Percentiles rank a stretch among this genome's conserved stretches.
Evolutionary conservation across 64 coral and sea anemone species (phyloP).

Genomic region (Montipora sp.): DNA sequence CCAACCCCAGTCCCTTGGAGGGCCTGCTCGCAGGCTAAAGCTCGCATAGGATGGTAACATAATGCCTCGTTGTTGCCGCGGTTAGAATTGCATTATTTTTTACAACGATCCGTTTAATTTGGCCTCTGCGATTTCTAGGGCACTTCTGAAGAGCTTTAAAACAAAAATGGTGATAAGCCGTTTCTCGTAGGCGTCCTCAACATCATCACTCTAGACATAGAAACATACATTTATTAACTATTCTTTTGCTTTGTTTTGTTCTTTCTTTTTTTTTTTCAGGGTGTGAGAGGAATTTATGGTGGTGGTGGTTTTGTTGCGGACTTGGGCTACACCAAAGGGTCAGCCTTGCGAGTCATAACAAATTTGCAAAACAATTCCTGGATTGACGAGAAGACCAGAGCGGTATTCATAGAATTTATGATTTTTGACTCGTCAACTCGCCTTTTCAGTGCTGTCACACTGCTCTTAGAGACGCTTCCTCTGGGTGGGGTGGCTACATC

Average conservation of each 20-base stretch:
- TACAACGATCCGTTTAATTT: no score
- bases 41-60: no score
- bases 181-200: no score
- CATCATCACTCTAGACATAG: no score
- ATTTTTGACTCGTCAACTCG: slow-evolving; percentile 79
- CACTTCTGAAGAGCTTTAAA: no score
- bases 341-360: slow-evolving; percentile 65
- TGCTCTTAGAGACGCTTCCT: slow-evolving; percentile 70
- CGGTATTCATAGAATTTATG: slow-evolving; percentile 83
- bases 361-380: slow-evolving; percentile 80
- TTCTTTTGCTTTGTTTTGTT: not conserved
- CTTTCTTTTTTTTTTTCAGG: slow-evolving; percentile 7
- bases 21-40: no score
- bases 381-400: slow-evolving; percentile 83
- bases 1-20: no score
- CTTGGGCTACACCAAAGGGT: slow-evolving; percentile 77
- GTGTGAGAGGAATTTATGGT: slow-evolving; percentile 65
- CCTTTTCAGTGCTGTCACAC: slow-evolving; percentile 83
- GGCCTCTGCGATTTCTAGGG: no score
- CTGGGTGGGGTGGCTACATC: slow-evolving; percentile 73
- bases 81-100: no score
- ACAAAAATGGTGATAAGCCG: no score
- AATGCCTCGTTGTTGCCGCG: no score
- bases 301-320: slow-evolving; percentile 91
- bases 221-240: not conserved